A percentile compares a stretch with the other conserved stretches of the same genome.
These are phyloP conservation scores for Cyphomyrus plagiostoma DNA, from an alignment of 2,113 vertebrate species.

Conservation along the genomic window DNA sequence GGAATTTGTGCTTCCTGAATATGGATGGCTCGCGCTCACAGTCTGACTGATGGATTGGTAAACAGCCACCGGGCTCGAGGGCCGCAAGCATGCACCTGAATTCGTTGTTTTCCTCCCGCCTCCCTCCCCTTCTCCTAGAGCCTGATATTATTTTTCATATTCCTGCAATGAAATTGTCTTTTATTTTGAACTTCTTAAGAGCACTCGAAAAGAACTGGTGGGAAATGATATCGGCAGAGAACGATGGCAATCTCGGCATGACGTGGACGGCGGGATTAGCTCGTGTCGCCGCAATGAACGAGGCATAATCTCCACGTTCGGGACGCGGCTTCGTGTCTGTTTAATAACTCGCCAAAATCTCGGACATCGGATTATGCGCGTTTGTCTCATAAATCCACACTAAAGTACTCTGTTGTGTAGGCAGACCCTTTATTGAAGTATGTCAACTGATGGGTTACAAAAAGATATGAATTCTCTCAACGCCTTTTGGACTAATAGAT, in stretches of 20 bases:
- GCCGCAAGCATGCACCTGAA: slow-evolving; percentile 56
- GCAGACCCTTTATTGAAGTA: neutral
- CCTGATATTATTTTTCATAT: slow-evolving; percentile 50
- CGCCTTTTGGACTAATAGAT: neutral
- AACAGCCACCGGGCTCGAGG: slow-evolving; percentile 59
- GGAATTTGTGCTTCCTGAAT: slow-evolving; percentile 69
- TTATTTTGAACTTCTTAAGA: slow-evolving; percentile 15
- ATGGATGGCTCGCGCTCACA: slow-evolving; percentile 65
- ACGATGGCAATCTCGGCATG: neutral
- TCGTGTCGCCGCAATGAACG: neutral
- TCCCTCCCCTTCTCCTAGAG: slow-evolving; percentile 18
- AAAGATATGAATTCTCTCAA: neutral
- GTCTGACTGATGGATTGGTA: slow-evolving; percentile 67
- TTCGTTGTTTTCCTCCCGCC: slow-evolving; percentile 47
- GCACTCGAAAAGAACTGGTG: neutral
- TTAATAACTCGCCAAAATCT: neutral
- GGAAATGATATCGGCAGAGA: neutral
- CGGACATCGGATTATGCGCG: neutral
- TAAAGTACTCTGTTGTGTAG: neutral
- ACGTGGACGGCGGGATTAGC: neutral
- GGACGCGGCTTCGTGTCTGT: neutral
- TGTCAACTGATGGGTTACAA: neutral
- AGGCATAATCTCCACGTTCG: neutral
- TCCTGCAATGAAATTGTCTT: slow-evolving; percentile 31
- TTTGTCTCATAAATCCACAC: neutral